Percentiles rank a stretch among this genome's conserved stretches.
These are phyloP conservation scores for Campoletis raptor DNA, from an alignment of 2,888 invertebrate genomes.

Conservation along the genomic window DNA sequence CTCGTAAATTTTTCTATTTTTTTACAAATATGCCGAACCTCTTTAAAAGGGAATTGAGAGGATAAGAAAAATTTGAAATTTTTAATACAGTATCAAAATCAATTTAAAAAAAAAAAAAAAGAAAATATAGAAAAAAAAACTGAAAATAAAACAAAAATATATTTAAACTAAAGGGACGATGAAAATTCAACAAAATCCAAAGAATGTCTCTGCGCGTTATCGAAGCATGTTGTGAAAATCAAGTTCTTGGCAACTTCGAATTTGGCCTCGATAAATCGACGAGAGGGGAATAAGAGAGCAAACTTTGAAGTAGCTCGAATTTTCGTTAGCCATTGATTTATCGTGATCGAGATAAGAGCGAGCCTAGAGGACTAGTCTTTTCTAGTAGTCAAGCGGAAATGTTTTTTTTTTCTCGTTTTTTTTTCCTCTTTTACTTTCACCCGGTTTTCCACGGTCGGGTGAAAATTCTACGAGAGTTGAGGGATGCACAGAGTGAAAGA, in stretches of 20 bases:
- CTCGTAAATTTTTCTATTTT: slow-evolving; percentile 14
- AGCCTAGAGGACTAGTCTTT: slow-evolving; percentile 28
- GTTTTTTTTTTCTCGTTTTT: slow-evolving; percentile 21
- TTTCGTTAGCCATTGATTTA: slow-evolving; percentile 58
- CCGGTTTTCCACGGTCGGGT: not conserved
- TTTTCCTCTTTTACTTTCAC: not conserved
- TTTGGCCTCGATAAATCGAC: slow-evolving; percentile 5
- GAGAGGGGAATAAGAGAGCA: not conserved
- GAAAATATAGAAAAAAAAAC: not conserved
- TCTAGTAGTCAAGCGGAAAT: slow-evolving; percentile 25
- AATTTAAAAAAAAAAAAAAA: not conserved
- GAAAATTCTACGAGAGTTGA: slow-evolving; percentile 16
- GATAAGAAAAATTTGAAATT: not conserved
- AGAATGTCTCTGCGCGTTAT: not conserved
- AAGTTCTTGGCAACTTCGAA: slow-evolving; percentile 15
- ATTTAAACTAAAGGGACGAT: not conserved
- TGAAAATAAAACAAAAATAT: not conserved
- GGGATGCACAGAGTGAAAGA: slow-evolving; percentile 34
- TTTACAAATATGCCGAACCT: not conserved
- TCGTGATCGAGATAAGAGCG: slow-evolving; percentile 56
- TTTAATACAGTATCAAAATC: not conserved
- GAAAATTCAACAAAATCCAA: not conserved
- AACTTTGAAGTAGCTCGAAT: slow-evolving; percentile 24
- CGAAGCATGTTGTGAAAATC: slow-evolving; percentile 4
- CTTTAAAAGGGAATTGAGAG: not conserved